These are phyloP conservation scores for Scaptomyza pallida DNA, from an alignment of 1,140 invertebrate genomes.

Conservation along the genomic window DNA sequence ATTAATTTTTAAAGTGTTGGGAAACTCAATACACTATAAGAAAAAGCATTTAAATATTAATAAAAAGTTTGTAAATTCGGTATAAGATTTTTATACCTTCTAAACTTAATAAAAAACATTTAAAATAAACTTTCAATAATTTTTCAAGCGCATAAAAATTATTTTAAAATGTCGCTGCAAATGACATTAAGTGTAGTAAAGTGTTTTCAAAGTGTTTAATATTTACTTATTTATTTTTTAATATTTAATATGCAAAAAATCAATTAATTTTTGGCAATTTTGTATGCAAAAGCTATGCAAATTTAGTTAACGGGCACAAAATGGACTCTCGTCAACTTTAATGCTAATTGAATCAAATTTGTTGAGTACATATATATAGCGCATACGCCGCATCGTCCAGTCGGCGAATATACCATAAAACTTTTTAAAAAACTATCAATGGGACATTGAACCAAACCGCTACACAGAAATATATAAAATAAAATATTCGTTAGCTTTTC, in stretches of 20 bases:
- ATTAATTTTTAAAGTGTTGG: no score
- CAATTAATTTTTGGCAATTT: background rate
- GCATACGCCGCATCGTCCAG: background rate
- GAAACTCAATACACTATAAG: no score
- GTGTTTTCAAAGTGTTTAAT: no score
- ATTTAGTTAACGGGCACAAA: background rate
- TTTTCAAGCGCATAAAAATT: no score
- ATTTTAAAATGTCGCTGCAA: no score
- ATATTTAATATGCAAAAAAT: background rate
- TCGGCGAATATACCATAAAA: background rate
- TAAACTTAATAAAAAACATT: no score
- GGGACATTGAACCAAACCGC: slow-evolving; percentile 58
- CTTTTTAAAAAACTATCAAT: slow-evolving; percentile 43
- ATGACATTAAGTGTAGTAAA: no score
- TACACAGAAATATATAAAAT: slow-evolving; percentile 3
- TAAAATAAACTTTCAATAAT: no score
- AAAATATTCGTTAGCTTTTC: slow-evolving; percentile 64
- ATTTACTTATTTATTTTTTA: background rate
- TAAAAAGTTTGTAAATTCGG: no score
- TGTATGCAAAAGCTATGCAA: slow-evolving; percentile 25
- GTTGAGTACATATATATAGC: background rate
- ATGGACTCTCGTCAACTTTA: slow-evolving; percentile 1
- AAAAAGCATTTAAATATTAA: no score
- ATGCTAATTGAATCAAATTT: slow-evolving; percentile 31
- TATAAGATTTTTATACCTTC: no score